Base-by-base conservation (phyloP, 37 sponge, comb jelly and placozoan species). In the Oscarella lobularis region DNA sequence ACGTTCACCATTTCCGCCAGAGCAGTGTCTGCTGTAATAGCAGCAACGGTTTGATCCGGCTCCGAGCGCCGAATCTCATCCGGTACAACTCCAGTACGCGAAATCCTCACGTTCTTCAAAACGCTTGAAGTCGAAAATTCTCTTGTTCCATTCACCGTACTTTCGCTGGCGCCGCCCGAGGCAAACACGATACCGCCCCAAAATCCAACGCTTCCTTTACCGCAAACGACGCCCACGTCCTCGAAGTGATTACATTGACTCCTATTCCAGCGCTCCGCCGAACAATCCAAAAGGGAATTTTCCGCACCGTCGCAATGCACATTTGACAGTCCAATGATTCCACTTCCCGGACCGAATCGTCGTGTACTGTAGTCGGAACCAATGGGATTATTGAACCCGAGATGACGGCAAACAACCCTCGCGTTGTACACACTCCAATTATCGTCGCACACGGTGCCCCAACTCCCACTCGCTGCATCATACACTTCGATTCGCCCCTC, bases 151-250 rank as follows among this genome's bases (percentile, higher is more conserved):
- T 20, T 9, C 20, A 48, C 60, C 9, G 20, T 20, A 27, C 14
- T 48, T 48, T 20, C 60, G 60, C 14, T 48, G 14, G 20, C 60
- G 20, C 60, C 20, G 60, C 20, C 60, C 14, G 9, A 27, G 20
- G 60, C 60, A 48, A 48, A 48, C 60, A 48, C 60, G 20, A 48
- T 48, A 20, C 60, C 60, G 20, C 60, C 60, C 60, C 60, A 48
- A 20, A 48, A 48, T 48, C 60, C 60, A 48, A 48, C 60, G 20
- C 60, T 48, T 27, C 60, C 60, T 48, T 9, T 20, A 27, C 60
- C 60, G 20, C 60, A 48, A 48, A 48, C 60, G 60, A 48, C 60
- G 60, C 60, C 60, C 60, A 48, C 60, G 60, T 48, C 60, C 20
- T 48, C 60, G 14, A 20, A 48, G 60, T 48, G 60, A 27, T 48